Conservation (phyloP, 2,888 invertebrate genomes). For the Lithodes maja region DNA sequence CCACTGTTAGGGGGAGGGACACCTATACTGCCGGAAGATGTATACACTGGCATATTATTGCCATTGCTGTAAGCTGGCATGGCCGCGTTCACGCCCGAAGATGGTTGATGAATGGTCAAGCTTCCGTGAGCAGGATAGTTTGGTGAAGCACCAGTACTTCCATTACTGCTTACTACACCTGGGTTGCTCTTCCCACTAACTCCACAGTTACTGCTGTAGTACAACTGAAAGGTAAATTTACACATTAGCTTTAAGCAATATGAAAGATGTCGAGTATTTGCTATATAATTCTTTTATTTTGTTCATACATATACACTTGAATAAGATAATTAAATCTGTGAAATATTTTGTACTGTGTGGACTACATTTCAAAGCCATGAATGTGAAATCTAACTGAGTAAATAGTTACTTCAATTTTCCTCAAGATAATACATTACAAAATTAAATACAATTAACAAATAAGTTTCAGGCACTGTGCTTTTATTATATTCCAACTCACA, state of each 20-base stretch:
- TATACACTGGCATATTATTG: conserved; percentile 51
- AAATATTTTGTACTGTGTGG: not conserved
- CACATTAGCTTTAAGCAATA: not conserved
- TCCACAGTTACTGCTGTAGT: conserved; percentile 43
- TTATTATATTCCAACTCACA: too few species aligned
- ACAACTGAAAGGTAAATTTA: conserved; percentile 31
- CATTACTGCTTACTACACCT: conserved; percentile 22
- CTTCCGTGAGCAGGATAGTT: conserved; percentile 24
- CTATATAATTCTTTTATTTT: not conserved
- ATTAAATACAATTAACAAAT: too few species aligned
- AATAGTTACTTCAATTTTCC: too few species aligned
- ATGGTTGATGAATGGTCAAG: conserved; percentile 30
- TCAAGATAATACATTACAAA: too few species aligned
- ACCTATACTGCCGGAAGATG: conserved; percentile 53
- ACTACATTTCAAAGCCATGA: too few species aligned
- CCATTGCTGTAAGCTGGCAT: conserved; percentile 33
- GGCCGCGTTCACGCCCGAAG: conserved; percentile 37
- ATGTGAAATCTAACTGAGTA: too few species aligned
- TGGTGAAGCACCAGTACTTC: conserved; percentile 30
- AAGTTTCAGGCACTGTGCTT: too few species aligned
- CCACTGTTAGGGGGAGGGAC: conserved; percentile 58
- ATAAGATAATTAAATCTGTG: not conserved
- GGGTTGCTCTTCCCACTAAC: conserved; percentile 43
- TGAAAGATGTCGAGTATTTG: not conserved
- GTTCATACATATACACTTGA: too few species aligned